A percentile compares a stretch with the other conserved stretches of the same genome.
These are phyloP conservation scores for Balearica regulorum DNA, from an alignment of 2,797 vertebrate species.

Conservation along the genomic window DNA sequence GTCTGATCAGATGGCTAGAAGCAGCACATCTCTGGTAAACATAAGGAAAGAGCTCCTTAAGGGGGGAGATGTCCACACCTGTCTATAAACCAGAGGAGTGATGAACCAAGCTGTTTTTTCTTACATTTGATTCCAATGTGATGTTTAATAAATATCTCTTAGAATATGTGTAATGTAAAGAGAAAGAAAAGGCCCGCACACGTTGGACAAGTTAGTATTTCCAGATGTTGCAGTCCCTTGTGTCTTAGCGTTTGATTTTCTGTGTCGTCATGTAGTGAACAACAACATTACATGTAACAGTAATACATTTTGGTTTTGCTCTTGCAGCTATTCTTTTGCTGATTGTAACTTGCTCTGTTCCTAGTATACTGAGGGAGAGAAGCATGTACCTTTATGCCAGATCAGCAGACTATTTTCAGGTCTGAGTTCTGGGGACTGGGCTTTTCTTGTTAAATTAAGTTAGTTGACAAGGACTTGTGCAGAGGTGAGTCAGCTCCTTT, in stretches of 20 bases:
- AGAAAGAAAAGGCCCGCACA: background rate
- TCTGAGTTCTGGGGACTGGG: background rate
- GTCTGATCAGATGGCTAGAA: background rate
- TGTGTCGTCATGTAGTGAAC: background rate
- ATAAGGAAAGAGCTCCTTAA: background rate
- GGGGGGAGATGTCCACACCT: background rate
- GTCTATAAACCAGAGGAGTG: background rate
- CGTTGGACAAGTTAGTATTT: background rate
- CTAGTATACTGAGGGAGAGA: background rate
- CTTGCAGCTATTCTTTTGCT: background rate
- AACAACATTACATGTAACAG: rapidly evolving
- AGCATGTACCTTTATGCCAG: background rate
- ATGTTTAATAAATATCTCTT: background rate
- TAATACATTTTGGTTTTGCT: background rate
- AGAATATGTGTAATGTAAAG: background rate
- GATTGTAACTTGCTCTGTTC: background rate
- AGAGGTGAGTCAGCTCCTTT: background rate
- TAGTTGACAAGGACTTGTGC: background rate
- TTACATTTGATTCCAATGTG: background rate
- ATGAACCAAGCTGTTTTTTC: background rate
- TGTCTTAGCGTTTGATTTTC: background rate
- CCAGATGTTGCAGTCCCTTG: rapidly evolving
- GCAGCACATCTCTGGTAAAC: background rate
- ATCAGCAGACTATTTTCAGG: background rate
- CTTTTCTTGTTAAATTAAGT: background rate